Evolutionary conservation across 2,113 vertebrate species (phyloP).

Genomic region (Paralichthys olivaceus): DNA sequence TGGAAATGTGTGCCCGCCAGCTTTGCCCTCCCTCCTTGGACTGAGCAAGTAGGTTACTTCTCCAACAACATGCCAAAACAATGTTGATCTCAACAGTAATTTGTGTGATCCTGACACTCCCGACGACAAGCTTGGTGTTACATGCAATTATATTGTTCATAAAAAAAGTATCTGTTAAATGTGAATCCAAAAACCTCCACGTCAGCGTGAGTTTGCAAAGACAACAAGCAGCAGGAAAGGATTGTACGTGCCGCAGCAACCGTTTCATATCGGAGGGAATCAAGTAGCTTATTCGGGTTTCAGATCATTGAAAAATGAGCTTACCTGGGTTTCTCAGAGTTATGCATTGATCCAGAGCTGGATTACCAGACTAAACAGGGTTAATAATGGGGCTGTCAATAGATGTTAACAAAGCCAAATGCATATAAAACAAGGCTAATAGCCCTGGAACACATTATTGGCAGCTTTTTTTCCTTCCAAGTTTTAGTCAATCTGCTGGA

Average conservation of each 20-base stretch:
- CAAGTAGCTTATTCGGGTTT: slow-evolving; percentile 30
- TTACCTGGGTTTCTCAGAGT: slow-evolving; percentile 38
- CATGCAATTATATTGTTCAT: slow-evolving; percentile 45
- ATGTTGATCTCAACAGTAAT: slow-evolving; percentile 54
- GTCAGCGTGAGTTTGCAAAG: slow-evolving; percentile 3
- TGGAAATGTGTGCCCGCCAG: slow-evolving; percentile 48
- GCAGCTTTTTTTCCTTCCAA: slow-evolving; percentile 1
- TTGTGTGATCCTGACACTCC: slow-evolving; percentile 46
- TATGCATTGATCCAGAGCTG: slow-evolving; percentile 45
- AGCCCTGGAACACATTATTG: slow-evolving; percentile 22
- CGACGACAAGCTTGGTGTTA: slow-evolving; percentile 46
- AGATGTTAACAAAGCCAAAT: slow-evolving; percentile 36
- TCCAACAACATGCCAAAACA: slow-evolving; percentile 58
- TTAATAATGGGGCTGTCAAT: slow-evolving; percentile 33
- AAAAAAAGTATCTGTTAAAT: slow-evolving; percentile 37
- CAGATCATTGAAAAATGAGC: slow-evolving; percentile 38
- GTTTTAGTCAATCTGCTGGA: slow-evolving; percentile 8
- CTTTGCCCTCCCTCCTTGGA: slow-evolving; percentile 48
- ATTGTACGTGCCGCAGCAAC: slow-evolving; percentile 23
- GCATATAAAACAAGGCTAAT: slow-evolving; percentile 24
- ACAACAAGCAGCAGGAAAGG: slow-evolving; percentile 22
- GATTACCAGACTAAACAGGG: slow-evolving; percentile 29
- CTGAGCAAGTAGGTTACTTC: slow-evolving; percentile 41
- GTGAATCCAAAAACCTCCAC: not conserved
- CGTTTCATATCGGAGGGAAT: slow-evolving; percentile 21